A percentile compares a stretch with the other conserved stretches of the same genome.
These are phyloP conservation scores for Geotrupes spiniger DNA, from an alignment of 2,888 invertebrate species.

Conservation along the genomic window DNA sequence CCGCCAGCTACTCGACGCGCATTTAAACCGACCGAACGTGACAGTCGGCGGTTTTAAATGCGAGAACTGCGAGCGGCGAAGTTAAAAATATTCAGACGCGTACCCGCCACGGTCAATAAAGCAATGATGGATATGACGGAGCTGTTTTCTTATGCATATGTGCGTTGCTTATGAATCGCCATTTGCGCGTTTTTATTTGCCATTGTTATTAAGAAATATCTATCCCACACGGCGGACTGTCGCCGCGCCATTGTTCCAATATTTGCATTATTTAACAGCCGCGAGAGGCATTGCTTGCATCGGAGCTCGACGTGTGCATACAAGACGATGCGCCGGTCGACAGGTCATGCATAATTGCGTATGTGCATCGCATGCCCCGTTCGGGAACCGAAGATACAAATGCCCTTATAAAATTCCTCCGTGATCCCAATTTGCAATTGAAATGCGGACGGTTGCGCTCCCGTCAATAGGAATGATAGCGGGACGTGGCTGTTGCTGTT, in stretches of 20 bases:
- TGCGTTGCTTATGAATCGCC: neutral
- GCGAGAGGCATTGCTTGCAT: neutral
- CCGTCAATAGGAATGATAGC: too few relatives aligned
- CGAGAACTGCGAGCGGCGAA: neutral
- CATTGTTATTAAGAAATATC: neutral
- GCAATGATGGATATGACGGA: constrained; percentile 1
- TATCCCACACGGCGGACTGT: neutral
- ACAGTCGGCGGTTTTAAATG: neutral
- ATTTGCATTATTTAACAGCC: constrained; percentile 5
- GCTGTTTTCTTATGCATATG: neutral
- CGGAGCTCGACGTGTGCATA: too few relatives aligned
- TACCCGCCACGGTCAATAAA: neutral
- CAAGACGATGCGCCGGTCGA: too few relatives aligned
- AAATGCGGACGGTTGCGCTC: neutral
- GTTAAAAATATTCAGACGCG: neutral
- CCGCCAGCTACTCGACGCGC: neutral
- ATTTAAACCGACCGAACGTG: neutral
- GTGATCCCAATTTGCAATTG: neutral
- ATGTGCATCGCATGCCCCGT: too few relatives aligned
- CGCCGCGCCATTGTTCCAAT: neutral
- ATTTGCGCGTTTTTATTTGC: neutral
- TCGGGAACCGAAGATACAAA: neutral
- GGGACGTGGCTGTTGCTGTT: too few relatives aligned
- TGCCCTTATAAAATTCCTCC: neutral
- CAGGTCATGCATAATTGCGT: neutral